A percentile compares a stretch with the other conserved stretches of the same genome.
Conservation (phyloP, 1,140 invertebrate genomes). For the Drosophila pandora region DNA sequence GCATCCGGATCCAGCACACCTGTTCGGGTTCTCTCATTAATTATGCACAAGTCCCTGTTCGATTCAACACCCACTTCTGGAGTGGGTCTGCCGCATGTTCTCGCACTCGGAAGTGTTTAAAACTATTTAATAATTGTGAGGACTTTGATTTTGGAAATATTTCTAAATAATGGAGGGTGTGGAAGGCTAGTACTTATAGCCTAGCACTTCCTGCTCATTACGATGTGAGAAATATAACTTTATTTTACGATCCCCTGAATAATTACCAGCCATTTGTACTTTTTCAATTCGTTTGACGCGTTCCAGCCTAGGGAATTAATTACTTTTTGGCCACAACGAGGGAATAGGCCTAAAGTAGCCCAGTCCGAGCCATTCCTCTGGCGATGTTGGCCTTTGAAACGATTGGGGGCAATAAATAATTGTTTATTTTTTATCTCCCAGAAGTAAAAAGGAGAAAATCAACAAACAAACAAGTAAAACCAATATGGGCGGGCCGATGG, state of each 20-base stretch:
- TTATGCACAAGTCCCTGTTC: conserved; percentile 68
- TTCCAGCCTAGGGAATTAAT: conserved; percentile 39
- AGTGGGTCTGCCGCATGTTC: conserved; percentile 3
- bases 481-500: conserved; percentile 68
- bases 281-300: conserved; percentile 33
- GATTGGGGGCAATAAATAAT: conserved; percentile 52
- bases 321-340: conserved; percentile 28
- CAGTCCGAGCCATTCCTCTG: background rate
- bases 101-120: conserved; percentile 21
- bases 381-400: conserved; percentile 2
- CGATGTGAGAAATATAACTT: conserved; percentile 31
- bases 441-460: conserved; percentile 35
- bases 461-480: conserved; percentile 54
- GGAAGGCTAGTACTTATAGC: background rate
- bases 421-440: conserved; percentile 44
- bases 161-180: background rate
- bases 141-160: background rate
- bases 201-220: conserved; percentile 5
- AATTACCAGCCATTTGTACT: conserved; percentile 36
- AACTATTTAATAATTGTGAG: conserved; percentile 29
- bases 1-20: conserved; percentile 42
- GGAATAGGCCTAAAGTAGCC: conserved; percentile 10
- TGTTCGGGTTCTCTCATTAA: conserved; percentile 77
- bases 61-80: conserved; percentile 35
- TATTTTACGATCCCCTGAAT: conserved; percentile 39